Conservation (phyloP, 1,140 invertebrate genomes). For the Leptoteleia sp. region DNA sequence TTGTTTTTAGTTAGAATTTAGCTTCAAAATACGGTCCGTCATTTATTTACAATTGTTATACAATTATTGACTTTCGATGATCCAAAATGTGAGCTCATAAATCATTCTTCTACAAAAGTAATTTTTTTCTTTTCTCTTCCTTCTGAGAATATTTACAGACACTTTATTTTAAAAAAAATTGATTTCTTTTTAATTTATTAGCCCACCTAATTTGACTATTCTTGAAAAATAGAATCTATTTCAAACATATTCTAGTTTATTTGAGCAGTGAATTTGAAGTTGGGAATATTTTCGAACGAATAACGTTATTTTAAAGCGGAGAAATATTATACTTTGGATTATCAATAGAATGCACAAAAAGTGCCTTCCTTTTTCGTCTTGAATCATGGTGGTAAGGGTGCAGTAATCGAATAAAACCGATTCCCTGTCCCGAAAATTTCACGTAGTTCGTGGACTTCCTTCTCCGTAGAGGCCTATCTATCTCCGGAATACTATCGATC, state of each 20-base stretch:
- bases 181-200: too few relatives aligned
- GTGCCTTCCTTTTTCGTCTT: constrained; percentile 41
- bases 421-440: constrained; percentile 58
- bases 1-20: constrained; percentile 52
- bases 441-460: constrained; percentile 63
- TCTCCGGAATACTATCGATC: constrained; percentile 71
- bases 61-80: constrained; percentile 27
- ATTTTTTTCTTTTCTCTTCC: too few relatives aligned
- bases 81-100: background rate
- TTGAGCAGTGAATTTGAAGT: too few relatives aligned
- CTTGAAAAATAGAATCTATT: too few relatives aligned
- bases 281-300: too few relatives aligned
- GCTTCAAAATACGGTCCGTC: constrained; percentile 11
- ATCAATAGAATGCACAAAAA: constrained; percentile 43
- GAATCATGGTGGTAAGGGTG: constrained; percentile 42
- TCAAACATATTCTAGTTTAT: too few relatives aligned
- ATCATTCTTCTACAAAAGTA: too few relatives aligned
- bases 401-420: constrained; percentile 67
- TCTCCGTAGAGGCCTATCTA: constrained; percentile 64
- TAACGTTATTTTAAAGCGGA: too few relatives aligned
- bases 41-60: constrained; percentile 54
- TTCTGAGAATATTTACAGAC: too few relatives aligned
- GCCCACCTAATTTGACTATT: too few relatives aligned
- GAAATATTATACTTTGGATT: constrained; percentile 9
- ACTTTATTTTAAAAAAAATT: too few relatives aligned